phyloP scores from a whole-genome alignment of 1,140 invertebrate species.

The Drosophila lacertosa region DNA sequence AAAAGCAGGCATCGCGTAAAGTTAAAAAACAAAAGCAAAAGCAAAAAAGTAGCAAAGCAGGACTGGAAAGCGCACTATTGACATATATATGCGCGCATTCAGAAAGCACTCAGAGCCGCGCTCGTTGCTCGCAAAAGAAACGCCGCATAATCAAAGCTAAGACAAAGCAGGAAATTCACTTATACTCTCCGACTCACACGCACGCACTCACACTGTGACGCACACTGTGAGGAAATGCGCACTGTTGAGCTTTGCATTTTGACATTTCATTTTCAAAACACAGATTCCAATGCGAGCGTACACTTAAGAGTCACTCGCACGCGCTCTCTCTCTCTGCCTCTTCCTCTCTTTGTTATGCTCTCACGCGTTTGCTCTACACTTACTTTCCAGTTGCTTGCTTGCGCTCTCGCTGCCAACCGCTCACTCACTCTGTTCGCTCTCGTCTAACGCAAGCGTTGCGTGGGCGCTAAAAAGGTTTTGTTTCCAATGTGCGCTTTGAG shows the following conservation, averaged over 20 bases:
- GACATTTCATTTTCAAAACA: conserved; percentile 80
- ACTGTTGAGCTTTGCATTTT: conserved; percentile 80
- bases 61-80: conserved; percentile 84
- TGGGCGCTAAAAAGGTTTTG: conserved; percentile 13
- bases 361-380: conserved; percentile 25
- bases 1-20: conserved; percentile 25
- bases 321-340: background rate
- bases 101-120: conserved; percentile 51
- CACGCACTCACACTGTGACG: conserved; percentile 36
- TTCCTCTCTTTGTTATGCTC: conserved; percentile 18
- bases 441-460: background rate
- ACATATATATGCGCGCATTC: conserved; percentile 81
- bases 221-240: conserved; percentile 62
- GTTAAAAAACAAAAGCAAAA: conserved; percentile 32
- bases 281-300: conserved; percentile 61
- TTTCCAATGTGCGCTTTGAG: conserved; percentile 13
- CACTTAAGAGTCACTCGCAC: background rate
- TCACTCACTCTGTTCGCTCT: conserved; percentile 9
- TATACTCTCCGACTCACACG: conserved; percentile 41
- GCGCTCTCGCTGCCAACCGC: conserved; percentile 4
- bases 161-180: conserved; percentile 80
- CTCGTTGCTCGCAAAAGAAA: conserved; percentile 59
- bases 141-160: conserved; percentile 69
- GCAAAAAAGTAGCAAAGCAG: conserved; percentile 13
- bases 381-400: conserved; percentile 30